A percentile compares a stretch with the other conserved stretches of the same genome.
These are phyloP conservation scores for Rhincodon typus DNA, from an alignment of 2,797 vertebrate species.

Conservation along the genomic window DNA sequence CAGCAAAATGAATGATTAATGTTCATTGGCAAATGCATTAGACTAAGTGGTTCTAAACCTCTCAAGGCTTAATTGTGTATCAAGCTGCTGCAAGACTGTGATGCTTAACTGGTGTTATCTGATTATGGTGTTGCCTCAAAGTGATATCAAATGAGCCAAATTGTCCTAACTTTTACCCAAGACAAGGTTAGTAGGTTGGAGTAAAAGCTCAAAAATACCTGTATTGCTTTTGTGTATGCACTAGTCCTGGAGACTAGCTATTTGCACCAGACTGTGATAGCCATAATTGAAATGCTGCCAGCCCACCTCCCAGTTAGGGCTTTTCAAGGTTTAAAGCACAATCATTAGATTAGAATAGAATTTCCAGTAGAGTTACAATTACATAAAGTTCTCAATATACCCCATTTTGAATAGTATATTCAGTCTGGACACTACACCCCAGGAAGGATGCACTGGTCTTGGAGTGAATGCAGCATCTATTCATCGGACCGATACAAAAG, in stretches of 20 bases:
- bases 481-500: background rate
- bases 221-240: background rate
- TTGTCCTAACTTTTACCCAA: background rate
- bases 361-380: background rate
- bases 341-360: background rate
- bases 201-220: background rate
- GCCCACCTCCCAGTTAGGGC: too few species aligned
- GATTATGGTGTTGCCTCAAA: background rate
- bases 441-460: background rate
- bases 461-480: background rate
- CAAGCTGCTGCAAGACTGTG: background rate
- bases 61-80: background rate
- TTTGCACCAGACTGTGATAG: background rate
- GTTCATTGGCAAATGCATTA: background rate
- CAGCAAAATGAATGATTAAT: background rate
- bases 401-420: background rate
- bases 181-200: background rate
- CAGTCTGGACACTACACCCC: background rate
- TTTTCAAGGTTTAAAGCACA: background rate
- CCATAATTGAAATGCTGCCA: background rate
- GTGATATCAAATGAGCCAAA: background rate
- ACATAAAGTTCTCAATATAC: background rate
- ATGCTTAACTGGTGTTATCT: background rate
- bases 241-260: background rate
- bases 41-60: background rate